A percentile compares a stretch with the other conserved stretches of the same genome.
phyloP scores from a whole-genome alignment of 2,797 vertebrate genomes.

The Hippoglossus hippoglossus region DNA sequence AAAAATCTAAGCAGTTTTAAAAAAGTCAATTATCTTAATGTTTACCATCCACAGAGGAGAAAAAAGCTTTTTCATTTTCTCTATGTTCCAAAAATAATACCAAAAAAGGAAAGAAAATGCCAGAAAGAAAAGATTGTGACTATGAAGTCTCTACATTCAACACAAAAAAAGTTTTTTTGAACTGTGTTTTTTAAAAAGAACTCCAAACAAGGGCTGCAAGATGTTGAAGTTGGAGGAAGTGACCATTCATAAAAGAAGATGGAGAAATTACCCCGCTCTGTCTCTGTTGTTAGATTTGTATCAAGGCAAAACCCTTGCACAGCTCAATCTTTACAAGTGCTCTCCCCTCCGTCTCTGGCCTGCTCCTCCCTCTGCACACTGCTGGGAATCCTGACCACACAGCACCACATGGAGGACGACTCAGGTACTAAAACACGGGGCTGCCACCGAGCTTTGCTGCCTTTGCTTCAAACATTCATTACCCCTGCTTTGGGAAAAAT shows the following conservation, averaged over 20 bases:
- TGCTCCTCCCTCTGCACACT: constrained; percentile 39
- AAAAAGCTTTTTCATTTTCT: not conserved
- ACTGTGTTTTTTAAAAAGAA: constrained; percentile 26
- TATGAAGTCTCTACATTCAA: constrained; percentile 2
- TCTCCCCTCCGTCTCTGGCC: constrained; percentile 38
- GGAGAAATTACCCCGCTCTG: constrained; percentile 64
- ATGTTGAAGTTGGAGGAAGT: constrained; percentile 73
- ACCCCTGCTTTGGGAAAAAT: not conserved
- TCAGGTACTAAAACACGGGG: constrained; percentile 32
- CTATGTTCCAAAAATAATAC: not conserved
- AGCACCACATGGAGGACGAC: constrained; percentile 80
- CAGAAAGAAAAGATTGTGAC: constrained; percentile 6
- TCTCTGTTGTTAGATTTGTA: constrained; percentile 79
- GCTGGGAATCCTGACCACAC: constrained; percentile 78
- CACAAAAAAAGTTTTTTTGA: constrained; percentile 17
- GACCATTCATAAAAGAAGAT: constrained; percentile 79
- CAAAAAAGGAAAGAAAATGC: not conserved
- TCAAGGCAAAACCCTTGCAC: constrained; percentile 70
- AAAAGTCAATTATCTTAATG: too few relatives aligned
- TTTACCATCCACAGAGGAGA: too few relatives aligned
- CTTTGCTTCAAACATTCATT: not conserved
- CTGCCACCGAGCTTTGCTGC: not conserved
- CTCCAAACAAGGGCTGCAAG: constrained; percentile 49
- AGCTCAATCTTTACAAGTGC: constrained; percentile 67
- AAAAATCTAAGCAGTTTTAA: not conserved